A percentile compares a stretch with the other conserved stretches of the same genome.
These are phyloP conservation scores for Eurypyga helias DNA, from an alignment of 2,113 vertebrate genomes.

Conservation along the genomic window DNA sequence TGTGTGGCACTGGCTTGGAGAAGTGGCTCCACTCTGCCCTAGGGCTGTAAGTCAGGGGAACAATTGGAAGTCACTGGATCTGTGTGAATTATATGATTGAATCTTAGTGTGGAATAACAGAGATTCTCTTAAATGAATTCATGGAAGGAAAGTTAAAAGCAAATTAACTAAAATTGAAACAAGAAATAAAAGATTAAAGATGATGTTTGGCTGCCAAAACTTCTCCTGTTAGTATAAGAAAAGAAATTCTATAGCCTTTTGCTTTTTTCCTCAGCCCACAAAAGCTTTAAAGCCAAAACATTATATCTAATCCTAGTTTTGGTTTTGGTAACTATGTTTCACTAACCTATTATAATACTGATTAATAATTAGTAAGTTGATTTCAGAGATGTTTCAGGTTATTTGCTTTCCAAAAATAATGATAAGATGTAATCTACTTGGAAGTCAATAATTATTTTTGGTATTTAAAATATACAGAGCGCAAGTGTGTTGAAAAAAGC, in stretches of 20 bases:
- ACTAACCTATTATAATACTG: neutral
- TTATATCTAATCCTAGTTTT: neutral
- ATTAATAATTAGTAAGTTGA: constrained; percentile 19
- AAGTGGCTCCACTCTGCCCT: neutral
- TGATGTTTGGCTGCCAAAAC: neutral
- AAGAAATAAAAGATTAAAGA: neutral
- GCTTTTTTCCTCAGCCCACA: neutral
- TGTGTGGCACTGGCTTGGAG: neutral
- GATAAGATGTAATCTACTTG: neutral
- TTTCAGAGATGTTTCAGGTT: neutral
- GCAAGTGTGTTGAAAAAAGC: neutral
- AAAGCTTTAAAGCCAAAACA: neutral
- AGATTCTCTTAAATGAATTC: neutral
- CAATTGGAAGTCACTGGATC: neutral
- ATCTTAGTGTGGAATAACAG: neutral
- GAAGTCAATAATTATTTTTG: constrained; percentile 26
- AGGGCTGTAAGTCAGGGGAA: neutral
- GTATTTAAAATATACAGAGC: neutral
- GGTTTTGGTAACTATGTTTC: neutral
- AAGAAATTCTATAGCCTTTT: neutral
- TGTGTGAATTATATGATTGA: neutral
- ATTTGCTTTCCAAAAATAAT: constrained; percentile 30
- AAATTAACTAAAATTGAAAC: neutral
- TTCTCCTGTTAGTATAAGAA: neutral
- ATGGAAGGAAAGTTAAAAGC: neutral